phyloP scores from a whole-genome alignment of 1,140 invertebrate species.

The Yoshiicerus persimilis region DNA sequence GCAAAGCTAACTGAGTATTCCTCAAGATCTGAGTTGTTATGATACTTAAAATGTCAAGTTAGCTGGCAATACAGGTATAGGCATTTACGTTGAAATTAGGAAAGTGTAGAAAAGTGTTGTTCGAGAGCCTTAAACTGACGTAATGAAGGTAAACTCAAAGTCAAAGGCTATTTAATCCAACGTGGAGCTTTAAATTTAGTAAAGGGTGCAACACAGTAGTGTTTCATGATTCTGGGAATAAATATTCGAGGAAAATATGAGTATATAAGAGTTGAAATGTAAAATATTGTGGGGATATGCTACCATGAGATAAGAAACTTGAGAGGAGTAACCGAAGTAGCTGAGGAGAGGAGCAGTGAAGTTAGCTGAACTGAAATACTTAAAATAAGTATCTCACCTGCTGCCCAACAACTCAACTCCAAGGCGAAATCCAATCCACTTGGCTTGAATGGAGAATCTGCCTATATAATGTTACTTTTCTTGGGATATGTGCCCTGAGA shows the following conservation, averaged over 20 bases:
- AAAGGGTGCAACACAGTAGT: too few relatives aligned
- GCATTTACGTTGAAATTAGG: background rate
- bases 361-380: background rate
- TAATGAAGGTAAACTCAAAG: too few relatives aligned
- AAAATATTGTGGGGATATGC: background rate
- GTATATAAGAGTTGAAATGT: background rate
- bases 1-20: too few relatives aligned
- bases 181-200: background rate
- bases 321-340: background rate
- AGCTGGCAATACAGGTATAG: background rate
- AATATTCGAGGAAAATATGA: background rate
- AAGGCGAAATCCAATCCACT: background rate
- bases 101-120: background rate
- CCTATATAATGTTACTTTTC: background rate
- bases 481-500: too few relatives aligned
- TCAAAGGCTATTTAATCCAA: background rate
- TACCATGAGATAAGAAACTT: background rate
- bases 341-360: background rate
- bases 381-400: conserved; percentile 1
- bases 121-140: background rate
- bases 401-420: background rate
- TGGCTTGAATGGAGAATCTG: background rate
- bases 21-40: background rate
- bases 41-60: background rate
- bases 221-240: too few relatives aligned